Conservation (phyloP, 2,888 invertebrate genomes). For the Melanostoma scalare region DNA sequence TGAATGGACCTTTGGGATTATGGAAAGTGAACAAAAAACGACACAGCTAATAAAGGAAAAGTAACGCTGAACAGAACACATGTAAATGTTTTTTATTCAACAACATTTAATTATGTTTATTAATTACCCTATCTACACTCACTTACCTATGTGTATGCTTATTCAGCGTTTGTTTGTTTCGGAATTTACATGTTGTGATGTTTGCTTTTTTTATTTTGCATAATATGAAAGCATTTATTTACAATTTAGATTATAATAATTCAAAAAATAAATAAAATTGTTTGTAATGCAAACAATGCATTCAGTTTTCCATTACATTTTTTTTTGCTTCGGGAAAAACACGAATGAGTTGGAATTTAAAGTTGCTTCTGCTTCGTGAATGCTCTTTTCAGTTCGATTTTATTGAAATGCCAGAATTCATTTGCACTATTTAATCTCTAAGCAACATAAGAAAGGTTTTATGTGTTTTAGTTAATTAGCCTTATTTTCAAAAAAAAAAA, state of each 20-base stretch:
- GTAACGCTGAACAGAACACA: conserved; percentile 3
- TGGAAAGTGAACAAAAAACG: conserved; percentile 13
- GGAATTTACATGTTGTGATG: conserved; percentile 35
- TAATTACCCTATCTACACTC: conserved; percentile 71
- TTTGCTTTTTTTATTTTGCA: conserved; percentile 7
- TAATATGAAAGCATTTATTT: conserved; percentile 28
- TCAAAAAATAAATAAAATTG: conserved; percentile 16
- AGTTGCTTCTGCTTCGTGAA: too few relatives aligned
- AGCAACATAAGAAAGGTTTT: too few relatives aligned
- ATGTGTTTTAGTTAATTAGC: too few relatives aligned
- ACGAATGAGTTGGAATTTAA: too few relatives aligned
- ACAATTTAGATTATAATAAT: neutral
- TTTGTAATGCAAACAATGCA: conserved; percentile 12
- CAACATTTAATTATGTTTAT: conserved; percentile 50
- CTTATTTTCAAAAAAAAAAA: too few relatives aligned
- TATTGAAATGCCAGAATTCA: too few relatives aligned
- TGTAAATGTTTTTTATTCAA: conserved; percentile 33
- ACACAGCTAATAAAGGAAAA: conserved; percentile 5
- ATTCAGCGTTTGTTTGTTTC: conserved; percentile 6
- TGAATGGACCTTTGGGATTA: conserved; percentile 23
- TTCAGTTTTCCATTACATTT: too few relatives aligned
- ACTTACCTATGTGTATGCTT: conserved; percentile 20
- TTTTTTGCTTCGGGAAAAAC: too few relatives aligned
- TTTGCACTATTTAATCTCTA: too few relatives aligned
- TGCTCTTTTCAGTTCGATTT: too few relatives aligned